Base-by-base conservation (phyloP, 92 coral and sea anemone genomes). In the Ricordea florida region DNA sequence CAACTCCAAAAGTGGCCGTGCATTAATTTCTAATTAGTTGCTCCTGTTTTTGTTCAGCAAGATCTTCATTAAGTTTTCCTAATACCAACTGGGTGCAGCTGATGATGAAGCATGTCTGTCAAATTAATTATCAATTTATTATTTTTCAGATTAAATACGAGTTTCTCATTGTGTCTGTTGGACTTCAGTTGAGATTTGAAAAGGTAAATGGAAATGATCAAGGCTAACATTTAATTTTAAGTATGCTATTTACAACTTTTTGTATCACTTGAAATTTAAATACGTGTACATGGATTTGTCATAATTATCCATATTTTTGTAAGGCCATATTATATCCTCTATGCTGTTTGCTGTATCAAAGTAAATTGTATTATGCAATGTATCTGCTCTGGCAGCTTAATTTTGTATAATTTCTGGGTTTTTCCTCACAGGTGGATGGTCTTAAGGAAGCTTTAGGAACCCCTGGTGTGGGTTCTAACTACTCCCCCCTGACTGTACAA, bases 391-490 rank as follows among this genome's bases (percentile, higher is more conserved):
- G n/a, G n/a, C n/a, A n/a, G n/a, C n/a, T n/a, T n/a, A 48, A 21
- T 21, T 48, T 10, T 10, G 8, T 48, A 45, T 68, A 0, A 18
- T 35, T 22, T 47, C 36, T 24, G 4, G 46, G 24, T 63, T 44
- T 11, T 10, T 53, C 32, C 2, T 24, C 14, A 25, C 50, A 94
- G 98, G 96, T 94, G 4, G 81, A 80, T 51, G 97, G 97, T 32
- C 79, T 94, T 9, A 66, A 84, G 6, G 91, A 89, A 62, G 97
- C 98, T 8, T 85, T 94, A 18, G 96, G 90, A 33, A 85, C 93
- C 0, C 97, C 97, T 16, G 98, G 98, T 3, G 79, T 94, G 3
- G 89, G 96, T 17, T 79, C 90, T 26, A 94, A 94, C 69, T 94
- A 94, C 66, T 89, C 97, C 6, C 81, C 84, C 18, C 65, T 46